Base-by-base conservation (phyloP, 2,113 vertebrate species). In the Pedionomus torquatus region DNA sequence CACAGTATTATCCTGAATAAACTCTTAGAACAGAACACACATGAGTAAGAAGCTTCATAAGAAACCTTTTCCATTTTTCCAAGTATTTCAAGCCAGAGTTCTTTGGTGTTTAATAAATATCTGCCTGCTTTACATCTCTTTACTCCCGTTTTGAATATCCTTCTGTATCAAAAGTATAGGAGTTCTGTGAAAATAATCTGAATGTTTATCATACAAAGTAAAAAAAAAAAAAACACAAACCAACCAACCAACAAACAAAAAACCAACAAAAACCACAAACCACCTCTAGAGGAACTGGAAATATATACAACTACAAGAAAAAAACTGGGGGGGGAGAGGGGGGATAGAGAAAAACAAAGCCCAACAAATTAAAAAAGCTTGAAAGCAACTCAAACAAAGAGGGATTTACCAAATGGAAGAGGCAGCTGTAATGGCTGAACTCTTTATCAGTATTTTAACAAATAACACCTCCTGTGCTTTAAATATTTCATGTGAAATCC, bases 401-500 rank as follows among this genome's bases (percentile, higher is more conserved):
- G 41, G 83, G 87, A 90, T 95, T 98, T 97, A 89, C 89, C 21
- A 65, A 97, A 97, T 91, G 82, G 83, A 95, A 97, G 94, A 93
- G 93, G 91, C 70, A 93, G 72, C 90, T 95, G 90, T 87, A 96
- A 96, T 95, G 80, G 75, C 93, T 96, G 95, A 98, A 98, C 79
- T 97, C 91, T 97, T 98, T 98, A 98, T 98, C 98, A 98, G 87
- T 91, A 96, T 86, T 95, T 94, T 97, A 96, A 98, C 97, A 98
- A 98, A 98, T 96, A 98, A 98, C 85, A 97, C 94, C 97, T 97
- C 97, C 97, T 98, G 94, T 95, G 96, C 95, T 97, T 98, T 98
- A 98, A 98, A 98, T 98, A 98, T 98, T 98, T 98, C 97, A 98
- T 98, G 86, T 95, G 94, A 98, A 98, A 97, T 97, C 97, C 96